phyloP scores from a whole-genome alignment of 2,797 vertebrate species.

The Coilia nasus region DNA sequence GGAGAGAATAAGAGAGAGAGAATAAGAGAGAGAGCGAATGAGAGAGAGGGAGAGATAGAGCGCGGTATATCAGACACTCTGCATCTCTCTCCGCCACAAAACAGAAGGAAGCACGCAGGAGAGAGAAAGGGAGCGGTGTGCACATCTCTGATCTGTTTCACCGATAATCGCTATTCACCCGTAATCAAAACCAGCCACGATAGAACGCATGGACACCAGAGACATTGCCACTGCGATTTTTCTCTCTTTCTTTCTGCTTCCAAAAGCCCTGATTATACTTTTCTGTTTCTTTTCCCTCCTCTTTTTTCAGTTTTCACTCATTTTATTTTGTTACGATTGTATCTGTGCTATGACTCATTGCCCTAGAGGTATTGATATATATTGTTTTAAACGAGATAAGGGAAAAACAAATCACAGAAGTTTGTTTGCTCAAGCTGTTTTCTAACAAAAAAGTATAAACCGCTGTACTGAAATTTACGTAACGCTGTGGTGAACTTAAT shows the following conservation, averaged over 20 bases:
- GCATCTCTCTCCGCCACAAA: slow-evolving; percentile 54
- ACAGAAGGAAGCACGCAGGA: slow-evolving; percentile 14
- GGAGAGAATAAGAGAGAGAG: not conserved
- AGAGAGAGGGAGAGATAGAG: slow-evolving; percentile 68
- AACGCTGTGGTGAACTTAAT: slow-evolving; percentile 3
- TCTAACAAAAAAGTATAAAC: not conserved
- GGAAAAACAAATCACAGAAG: slow-evolving; percentile 15
- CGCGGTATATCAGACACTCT: slow-evolving; percentile 71
- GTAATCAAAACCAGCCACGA: slow-evolving; percentile 61
- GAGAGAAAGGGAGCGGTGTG: slow-evolving; percentile 23
- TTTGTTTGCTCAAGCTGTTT: not conserved
- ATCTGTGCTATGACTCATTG: slow-evolving; percentile 32
- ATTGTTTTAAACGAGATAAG: slow-evolving; percentile 42
- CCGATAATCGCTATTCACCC: slow-evolving; percentile 60
- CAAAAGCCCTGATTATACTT: slow-evolving; percentile 3
- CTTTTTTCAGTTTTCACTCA: slow-evolving; percentile 36
- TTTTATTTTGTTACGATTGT: slow-evolving; percentile 26
- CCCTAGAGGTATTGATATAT: slow-evolving; percentile 38
- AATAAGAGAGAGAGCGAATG: not conserved
- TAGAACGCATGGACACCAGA: slow-evolving; percentile 63
- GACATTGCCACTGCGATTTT: slow-evolving; percentile 49
- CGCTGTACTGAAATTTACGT: not conserved
- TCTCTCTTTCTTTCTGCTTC: slow-evolving; percentile 41
- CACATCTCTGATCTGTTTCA: slow-evolving; percentile 59
- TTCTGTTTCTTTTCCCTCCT: slow-evolving; percentile 26